Evolutionary conservation across 1,140 invertebrate genomes (phyloP), one percentile per base, ranked within the genome.

Genomic region (Panagrolaimus sp.): DNA sequence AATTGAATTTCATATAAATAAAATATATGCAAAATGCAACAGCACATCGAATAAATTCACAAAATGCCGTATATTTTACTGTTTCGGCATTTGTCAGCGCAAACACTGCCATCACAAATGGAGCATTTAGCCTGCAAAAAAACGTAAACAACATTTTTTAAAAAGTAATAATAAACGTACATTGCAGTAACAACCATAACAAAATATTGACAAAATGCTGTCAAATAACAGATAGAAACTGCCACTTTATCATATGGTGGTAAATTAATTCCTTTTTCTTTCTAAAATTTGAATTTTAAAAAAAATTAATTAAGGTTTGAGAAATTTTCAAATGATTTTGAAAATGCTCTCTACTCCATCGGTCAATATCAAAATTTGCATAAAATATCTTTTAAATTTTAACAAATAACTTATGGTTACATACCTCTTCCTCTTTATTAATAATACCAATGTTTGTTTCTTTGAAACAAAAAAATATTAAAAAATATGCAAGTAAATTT

Each of bases 61-160:
- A n/a, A 63, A 21, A 17, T 28, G 8, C 38, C 24, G 28, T 38
- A 9, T 32, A 17, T 28, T 15, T 38, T 17, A 74, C 73, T 17
- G 67, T 73, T 6, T 68, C 68, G 0, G 24, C 17, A 8, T 45
- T 14, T 6, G 26, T 38, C 73, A 74, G 76, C 0, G 62, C 43
- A 55, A 74, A 74, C 73, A 74, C 76, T 46, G 75, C 70, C 73
- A 74, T 74, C 14, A 73, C 73, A 44, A 69, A 71, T 1, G 69
- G 52, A 12, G 63, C 26, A 9, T 67, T 73, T 5, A 52, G 48
- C n/a, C n/a, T n/a, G n/a, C n/a, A n/a, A n/a, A n/a, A n/a, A n/a
- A n/a, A n/a, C n/a, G n/a, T n/a, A n/a, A n/a, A n/a, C n/a, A n/a
- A n/a, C n/a, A n/a, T n/a, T n/a, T n/a, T n/a, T n/a, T n/a, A n/a